These are phyloP conservation scores for Coracopsis vasa DNA, from an alignment of 2,113 vertebrate species.

Conservation along the genomic window DNA sequence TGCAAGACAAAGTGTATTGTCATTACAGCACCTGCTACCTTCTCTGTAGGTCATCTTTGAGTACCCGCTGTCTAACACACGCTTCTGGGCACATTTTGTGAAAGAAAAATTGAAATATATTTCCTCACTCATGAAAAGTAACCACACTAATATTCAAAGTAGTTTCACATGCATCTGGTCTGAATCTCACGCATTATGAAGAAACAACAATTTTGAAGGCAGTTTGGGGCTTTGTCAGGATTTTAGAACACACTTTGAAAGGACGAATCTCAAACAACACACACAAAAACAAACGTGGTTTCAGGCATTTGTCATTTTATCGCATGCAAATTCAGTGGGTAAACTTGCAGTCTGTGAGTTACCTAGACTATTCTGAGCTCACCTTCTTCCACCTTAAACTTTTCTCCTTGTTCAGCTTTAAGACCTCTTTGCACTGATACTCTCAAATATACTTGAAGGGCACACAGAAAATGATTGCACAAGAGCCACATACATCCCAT, in stretches of 20 bases:
- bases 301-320: neutral
- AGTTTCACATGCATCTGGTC: neutral
- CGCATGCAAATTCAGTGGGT: neutral
- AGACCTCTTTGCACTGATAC: neutral
- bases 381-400: neutral
- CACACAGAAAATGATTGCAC: neutral
- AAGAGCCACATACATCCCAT: rapidly evolving
- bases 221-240: neutral
- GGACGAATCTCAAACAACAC: neutral
- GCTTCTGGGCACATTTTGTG: rapidly evolving
- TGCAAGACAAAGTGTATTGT: neutral
- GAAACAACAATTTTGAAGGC: neutral
- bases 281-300: rapidly evolving
- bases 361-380: neutral
- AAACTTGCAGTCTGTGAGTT: neutral
- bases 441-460: neutral
- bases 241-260: neutral
- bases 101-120: neutral
- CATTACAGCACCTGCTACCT: neutral
- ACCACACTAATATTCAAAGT: neutral
- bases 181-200: rapidly evolving
- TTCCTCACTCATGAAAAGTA: neutral
- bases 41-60: neutral
- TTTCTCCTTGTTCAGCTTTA: neutral
- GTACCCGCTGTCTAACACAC: rapidly evolving